Base-by-base conservation (phyloP, 37 sponge, comb jelly and placozoan genomes). In the Amphimedon queenslandica region DNA sequence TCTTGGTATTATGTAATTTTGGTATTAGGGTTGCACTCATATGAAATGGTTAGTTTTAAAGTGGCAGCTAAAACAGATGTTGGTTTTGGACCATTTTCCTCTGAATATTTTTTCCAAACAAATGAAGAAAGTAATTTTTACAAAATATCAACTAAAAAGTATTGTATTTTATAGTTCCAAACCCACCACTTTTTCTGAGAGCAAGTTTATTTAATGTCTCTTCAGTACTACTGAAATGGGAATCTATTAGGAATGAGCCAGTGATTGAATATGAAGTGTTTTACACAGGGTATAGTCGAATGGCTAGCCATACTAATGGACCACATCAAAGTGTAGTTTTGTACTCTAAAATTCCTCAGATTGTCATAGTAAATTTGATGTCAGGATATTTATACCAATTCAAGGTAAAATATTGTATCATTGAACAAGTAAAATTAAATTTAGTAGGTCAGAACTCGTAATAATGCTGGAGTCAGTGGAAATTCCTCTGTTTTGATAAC, bases 241-340 rank as follows among this genome's bases (percentile, higher is more conserved):
- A 23, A 13, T 11, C 63, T 28, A 71, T 71, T 41, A 51, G 4
- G 8, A 61, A 79, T 63, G 80, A 71, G 61, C 29, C 61, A 0
- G 23, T 79, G 0, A 24, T 23, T 18, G 72, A 63, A 20, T 79
- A 70, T 31, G 71, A 79, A 71, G 64, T 79, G 29, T 61, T 61
- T n/a, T 79, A 79, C 53, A 58, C 37, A 28, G 80, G 71, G 20
- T 70, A 41, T 60, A 70, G 63, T 4, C 1, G 25, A 23, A 63
- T 23, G 10, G 8, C 13, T 6, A 63, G 8, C 23, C 21, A 8
- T 13, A 33, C 37, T 36, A 4, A 66, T 66, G 37, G 68, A 18
- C 53, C 53, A 47, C 13, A 18, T 13, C 13, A 18, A 13, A 47
- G 13, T 8, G 8, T 47, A 8, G 13, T 47, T 13, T 47, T 13